Base-by-base conservation (phyloP, 92 coral and sea anemone genomes). In the Paragorgia papillata region DNA sequence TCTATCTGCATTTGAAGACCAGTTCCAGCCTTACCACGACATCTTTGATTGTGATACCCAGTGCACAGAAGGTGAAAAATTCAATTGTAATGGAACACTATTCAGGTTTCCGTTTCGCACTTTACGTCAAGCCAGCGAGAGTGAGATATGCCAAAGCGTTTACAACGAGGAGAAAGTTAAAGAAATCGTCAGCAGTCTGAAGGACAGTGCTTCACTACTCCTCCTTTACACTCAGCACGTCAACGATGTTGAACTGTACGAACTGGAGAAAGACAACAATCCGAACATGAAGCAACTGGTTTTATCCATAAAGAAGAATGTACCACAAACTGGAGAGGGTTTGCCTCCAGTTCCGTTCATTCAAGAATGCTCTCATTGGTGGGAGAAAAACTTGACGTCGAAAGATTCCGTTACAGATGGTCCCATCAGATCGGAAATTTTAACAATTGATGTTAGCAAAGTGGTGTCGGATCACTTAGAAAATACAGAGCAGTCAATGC, bases 81-180 rank as follows among this genome's bases (percentile, higher is more conserved):
- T 88, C 46, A 2, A 78, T 57, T 88, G 75, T 22, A 13, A 78
- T 25, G 92, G 92, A 33, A 88, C 92, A 21, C 73, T 88, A 44
- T 88, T 88, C 61, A 61, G 92, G 56, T 88, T 88, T 60, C 85
- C 89, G 18, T 85, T 88, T 37, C 92, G 92, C 14, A 85, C 85
- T 22, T 82, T 69, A 65, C 86, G 34, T 71, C 97, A 92, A 81
- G 95, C 96, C 29, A 82, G 75, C 57, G 61, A 67, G 13, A 81
- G 89, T 24, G 77, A 78, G 62, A 88, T 88, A 53, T 56, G 85
- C 57, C 82, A 79, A 5, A 86, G 82, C 76, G 61, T 82, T 37
- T 88, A 88, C 74, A 26, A 22, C 64, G 62, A 57, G 57, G 48
- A 58, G 10, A 83, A 85, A 9, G 86, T 88, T 41, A 73, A 74